These are phyloP conservation scores for Nymphalis io DNA, from an alignment of 1,140 invertebrate genomes.

Conservation along the genomic window DNA sequence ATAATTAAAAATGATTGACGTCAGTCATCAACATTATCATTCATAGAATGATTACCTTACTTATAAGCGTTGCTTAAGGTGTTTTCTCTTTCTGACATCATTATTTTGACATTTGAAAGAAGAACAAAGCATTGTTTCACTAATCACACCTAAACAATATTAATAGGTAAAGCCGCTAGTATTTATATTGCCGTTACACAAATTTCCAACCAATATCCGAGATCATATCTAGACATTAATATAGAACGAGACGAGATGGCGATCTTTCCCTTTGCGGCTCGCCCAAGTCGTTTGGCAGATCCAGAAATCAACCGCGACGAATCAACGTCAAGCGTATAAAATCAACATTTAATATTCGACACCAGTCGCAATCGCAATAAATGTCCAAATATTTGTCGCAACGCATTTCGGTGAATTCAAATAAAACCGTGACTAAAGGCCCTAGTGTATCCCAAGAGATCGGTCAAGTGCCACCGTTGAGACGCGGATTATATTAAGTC, in stretches of 20 bases:
- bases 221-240: conserved; percentile 29
- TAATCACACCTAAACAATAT: too few species aligned
- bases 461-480: conserved; percentile 50
- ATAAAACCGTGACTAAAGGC: conserved; percentile 76
- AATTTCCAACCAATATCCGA: conserved; percentile 30
- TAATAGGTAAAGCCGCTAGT: background rate
- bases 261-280: conserved; percentile 36
- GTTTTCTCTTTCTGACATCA: too few species aligned
- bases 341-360: conserved; percentile 75
- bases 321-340: conserved; percentile 60
- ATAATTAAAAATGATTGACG: too few species aligned
- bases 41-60: too few species aligned
- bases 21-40: too few species aligned
- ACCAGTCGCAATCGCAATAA: conserved; percentile 67
- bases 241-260: conserved; percentile 29
- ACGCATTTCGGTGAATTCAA: conserved; percentile 70
- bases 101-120: background rate
- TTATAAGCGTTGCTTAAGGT: too few species aligned
- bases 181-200: conserved; percentile 18
- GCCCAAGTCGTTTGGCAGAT: conserved; percentile 51
- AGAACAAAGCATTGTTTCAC: background rate
- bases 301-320: conserved; percentile 59
- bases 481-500: background rate
- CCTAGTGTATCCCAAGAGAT: conserved; percentile 66
- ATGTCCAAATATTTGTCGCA: conserved; percentile 79